These are phyloP conservation scores for Drosophila bocqueti DNA, from an alignment of 1,140 invertebrate genomes.

Conservation along the genomic window DNA sequence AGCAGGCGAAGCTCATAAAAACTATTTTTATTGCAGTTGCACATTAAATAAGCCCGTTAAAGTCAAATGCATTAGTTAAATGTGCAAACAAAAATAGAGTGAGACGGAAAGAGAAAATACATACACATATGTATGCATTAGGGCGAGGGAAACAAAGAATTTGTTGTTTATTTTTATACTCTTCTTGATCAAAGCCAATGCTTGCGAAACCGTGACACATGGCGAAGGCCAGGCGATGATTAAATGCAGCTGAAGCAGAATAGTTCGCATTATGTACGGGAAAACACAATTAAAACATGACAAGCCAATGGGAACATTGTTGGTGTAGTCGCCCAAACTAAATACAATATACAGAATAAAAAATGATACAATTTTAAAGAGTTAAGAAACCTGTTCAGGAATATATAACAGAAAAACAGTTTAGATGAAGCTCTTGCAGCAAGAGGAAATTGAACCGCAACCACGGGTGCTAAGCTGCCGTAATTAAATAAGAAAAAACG, in stretches of 20 bases:
- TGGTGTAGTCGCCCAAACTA: not conserved
- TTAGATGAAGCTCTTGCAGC: not conserved
- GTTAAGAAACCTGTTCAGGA: not conserved
- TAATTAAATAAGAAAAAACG: not conserved
- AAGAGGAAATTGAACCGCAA: not conserved
- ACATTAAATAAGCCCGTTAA: constrained; percentile 51
- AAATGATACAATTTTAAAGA: not conserved
- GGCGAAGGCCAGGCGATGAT: constrained; percentile 56
- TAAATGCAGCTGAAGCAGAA: constrained; percentile 21
- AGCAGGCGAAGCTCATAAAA: constrained; percentile 20
- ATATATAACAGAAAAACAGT: not conserved
- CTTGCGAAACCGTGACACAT: constrained; percentile 74
- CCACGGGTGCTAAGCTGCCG: constrained; percentile 7
- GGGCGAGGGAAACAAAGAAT: constrained; percentile 3
- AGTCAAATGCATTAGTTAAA: constrained; percentile 55
- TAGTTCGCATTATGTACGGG: constrained; percentile 1
- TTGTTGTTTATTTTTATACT: constrained; percentile 8
- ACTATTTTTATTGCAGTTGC: constrained; percentile 43
- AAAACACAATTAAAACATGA: constrained; percentile 38
- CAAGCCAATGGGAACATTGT: not conserved
- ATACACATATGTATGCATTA: not conserved
- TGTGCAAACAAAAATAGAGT: constrained; percentile 34
- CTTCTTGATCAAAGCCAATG: constrained; percentile 65
- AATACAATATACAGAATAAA: not conserved
- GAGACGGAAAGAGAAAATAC: not conserved